Evolutionary conservation across 2,113 vertebrate genomes (phyloP).

Genomic region (Coryphaenoides rupestris): DNA sequence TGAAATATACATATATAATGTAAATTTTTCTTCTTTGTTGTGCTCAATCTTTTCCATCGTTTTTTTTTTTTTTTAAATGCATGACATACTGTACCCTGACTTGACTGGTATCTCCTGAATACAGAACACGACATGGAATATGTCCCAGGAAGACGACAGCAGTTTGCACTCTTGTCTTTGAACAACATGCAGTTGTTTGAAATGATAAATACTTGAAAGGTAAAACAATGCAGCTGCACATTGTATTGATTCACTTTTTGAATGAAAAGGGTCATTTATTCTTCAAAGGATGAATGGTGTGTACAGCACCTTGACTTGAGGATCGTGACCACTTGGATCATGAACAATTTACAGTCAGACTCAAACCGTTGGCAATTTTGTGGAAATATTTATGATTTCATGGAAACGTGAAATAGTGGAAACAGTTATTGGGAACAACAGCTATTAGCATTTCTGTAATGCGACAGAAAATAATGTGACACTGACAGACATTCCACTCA

Average conservation of each 20-base stretch:
- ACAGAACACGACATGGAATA: conserved; percentile 30
- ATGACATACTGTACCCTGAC: conserved; percentile 56
- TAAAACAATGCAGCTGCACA: too few species aligned
- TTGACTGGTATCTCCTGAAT: conserved; percentile 53
- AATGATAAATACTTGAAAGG: conserved; percentile 35
- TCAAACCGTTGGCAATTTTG: background rate
- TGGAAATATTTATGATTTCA: background rate
- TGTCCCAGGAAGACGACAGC: conserved; percentile 33
- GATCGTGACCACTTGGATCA: too few species aligned
- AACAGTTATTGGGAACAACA: conserved; percentile 3
- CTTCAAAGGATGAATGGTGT: conserved; percentile 5
- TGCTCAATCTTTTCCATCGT: conserved; percentile 57
- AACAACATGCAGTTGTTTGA: conserved; percentile 48
- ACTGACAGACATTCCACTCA: conserved; percentile 9
- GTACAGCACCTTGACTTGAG: conserved; percentile 56
- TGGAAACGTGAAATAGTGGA: background rate
- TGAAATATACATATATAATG: conserved; percentile 58
- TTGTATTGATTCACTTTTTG: too few species aligned
- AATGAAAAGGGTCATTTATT: too few species aligned
- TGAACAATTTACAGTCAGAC: too few species aligned
- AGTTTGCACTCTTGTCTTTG: conserved; percentile 63
- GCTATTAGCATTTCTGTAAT: background rate
- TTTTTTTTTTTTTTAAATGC: conserved; percentile 67
- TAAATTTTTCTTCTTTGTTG: conserved; percentile 55
- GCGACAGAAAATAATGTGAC: background rate